These are phyloP conservation scores for Rhagologus leucostigma DNA, from an alignment of 2,113 vertebrate species.

Conservation along the genomic window DNA sequence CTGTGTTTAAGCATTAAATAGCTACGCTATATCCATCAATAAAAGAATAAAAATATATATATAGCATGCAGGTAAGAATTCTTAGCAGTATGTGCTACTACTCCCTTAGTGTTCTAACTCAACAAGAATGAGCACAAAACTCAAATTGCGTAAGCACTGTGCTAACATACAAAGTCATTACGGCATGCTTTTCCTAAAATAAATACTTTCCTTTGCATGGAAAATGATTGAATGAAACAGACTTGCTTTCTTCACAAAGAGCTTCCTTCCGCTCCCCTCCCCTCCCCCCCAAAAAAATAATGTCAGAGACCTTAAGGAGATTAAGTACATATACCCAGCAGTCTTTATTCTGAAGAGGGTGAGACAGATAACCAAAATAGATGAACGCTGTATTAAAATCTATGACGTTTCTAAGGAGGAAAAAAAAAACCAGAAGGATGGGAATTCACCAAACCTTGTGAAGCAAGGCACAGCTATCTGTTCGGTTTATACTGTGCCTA, in stretches of 20 bases:
- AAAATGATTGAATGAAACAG: not conserved
- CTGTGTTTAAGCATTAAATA: not conserved
- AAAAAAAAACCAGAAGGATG: not conserved
- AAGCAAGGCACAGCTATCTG: not conserved
- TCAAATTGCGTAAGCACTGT: not conserved
- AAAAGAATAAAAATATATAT: not conserved
- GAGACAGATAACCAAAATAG: not conserved
- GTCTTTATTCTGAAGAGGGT: not conserved
- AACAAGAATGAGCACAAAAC: not conserved
- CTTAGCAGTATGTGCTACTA: not conserved
- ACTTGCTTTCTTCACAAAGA: not conserved
- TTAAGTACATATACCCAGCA: not conserved
- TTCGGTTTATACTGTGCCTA: not conserved
- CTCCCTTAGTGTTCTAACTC: not conserved
- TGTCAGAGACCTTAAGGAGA: not conserved
- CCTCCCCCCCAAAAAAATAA: not conserved
- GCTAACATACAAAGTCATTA: not conserved
- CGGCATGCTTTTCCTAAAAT: not conserved
- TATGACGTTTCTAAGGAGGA: not conserved
- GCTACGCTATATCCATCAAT: not conserved
- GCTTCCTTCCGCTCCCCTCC: not conserved
- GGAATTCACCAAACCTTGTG: not conserved
- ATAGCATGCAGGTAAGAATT: not conserved
- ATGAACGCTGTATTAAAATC: not conserved
- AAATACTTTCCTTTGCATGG: not conserved